Conservation (phyloP, 2,113 vertebrate genomes). For the Beaufortia kweichowensis region DNA sequence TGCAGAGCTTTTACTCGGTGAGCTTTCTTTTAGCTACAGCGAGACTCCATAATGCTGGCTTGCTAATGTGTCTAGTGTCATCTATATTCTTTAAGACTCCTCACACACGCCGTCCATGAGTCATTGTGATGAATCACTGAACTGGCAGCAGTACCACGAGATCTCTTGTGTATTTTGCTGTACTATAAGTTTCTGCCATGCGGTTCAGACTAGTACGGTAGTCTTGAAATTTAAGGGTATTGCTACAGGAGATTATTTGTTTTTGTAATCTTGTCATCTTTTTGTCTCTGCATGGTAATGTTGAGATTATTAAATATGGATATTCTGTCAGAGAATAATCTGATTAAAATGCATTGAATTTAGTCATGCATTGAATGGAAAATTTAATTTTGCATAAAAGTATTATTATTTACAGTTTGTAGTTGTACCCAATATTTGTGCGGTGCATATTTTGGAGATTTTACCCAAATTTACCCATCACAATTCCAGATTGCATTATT, state of each 20-base stretch:
- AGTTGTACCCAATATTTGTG: too few relatives aligned
- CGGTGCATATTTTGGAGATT: too few relatives aligned
- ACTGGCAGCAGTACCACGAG: not conserved
- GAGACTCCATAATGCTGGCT: not conserved
- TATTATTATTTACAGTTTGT: too few relatives aligned
- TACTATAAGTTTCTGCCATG: not conserved
- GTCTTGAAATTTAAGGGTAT: not conserved
- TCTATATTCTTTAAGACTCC: not conserved
- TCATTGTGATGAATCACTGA: constrained; percentile 28
- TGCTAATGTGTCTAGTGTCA: not conserved
- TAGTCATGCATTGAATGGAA: too few relatives aligned
- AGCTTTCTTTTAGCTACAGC: too few relatives aligned
- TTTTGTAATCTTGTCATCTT: not conserved
- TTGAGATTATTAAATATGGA: not conserved
- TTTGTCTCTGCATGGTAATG: not conserved
- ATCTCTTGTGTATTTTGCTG: constrained; percentile 1
- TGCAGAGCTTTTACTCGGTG: not conserved
- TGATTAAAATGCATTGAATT: not conserved
- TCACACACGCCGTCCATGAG: not conserved
- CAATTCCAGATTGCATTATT: not conserved
- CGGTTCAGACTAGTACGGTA: constrained; percentile 7
- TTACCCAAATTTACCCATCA: too few relatives aligned
- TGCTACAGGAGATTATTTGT: not conserved
- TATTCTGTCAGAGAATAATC: not conserved
- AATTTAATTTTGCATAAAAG: too few relatives aligned